These are phyloP conservation scores for Sweltsa coloradensis DNA, from an alignment of 1,140 invertebrate species.

Conservation along the genomic window DNA sequence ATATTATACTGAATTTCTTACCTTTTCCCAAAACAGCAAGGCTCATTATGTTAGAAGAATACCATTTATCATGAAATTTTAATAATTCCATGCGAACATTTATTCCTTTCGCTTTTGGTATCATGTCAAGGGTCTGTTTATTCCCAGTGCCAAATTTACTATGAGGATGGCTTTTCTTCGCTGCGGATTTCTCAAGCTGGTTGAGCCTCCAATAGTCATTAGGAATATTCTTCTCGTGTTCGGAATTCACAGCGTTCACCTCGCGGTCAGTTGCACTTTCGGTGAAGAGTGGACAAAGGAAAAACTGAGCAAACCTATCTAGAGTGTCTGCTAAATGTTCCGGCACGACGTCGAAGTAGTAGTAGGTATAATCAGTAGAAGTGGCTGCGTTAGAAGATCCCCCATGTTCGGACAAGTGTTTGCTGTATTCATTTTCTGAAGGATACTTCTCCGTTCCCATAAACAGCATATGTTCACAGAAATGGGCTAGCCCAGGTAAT, in stretches of 20 bases:
- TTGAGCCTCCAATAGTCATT: constrained; percentile 39
- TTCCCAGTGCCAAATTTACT: constrained; percentile 53
- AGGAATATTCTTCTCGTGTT: constrained; percentile 47
- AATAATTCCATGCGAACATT: constrained; percentile 75
- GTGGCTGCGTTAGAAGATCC: constrained; percentile 39
- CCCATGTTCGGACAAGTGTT: constrained; percentile 32
- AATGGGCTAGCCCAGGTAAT: constrained; percentile 1
- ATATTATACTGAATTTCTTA: no score
- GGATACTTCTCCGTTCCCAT: constrained; percentile 45
- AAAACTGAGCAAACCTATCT: constrained; percentile 49
- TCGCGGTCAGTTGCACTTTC: constrained; percentile 44
- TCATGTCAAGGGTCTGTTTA: constrained; percentile 65
- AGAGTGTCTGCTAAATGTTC: constrained; percentile 29
- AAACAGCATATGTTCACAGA: constrained; percentile 2
- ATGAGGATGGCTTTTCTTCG: constrained; percentile 37
- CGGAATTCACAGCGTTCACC: constrained; percentile 50
- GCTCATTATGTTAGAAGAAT: constrained; percentile 90
- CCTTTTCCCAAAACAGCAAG: constrained; percentile 82
- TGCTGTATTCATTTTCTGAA: constrained; percentile 38
- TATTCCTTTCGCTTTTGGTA: constrained; percentile 68
- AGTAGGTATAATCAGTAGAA: constrained; percentile 32
- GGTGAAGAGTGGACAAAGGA: constrained; percentile 44
- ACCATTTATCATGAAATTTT: constrained; percentile 84
- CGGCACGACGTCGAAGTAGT: constrained; percentile 33
- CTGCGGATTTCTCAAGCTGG: constrained; percentile 39